phyloP scores from a whole-genome alignment of 1,140 invertebrate species.

The Cotesia chilonis region DNA sequence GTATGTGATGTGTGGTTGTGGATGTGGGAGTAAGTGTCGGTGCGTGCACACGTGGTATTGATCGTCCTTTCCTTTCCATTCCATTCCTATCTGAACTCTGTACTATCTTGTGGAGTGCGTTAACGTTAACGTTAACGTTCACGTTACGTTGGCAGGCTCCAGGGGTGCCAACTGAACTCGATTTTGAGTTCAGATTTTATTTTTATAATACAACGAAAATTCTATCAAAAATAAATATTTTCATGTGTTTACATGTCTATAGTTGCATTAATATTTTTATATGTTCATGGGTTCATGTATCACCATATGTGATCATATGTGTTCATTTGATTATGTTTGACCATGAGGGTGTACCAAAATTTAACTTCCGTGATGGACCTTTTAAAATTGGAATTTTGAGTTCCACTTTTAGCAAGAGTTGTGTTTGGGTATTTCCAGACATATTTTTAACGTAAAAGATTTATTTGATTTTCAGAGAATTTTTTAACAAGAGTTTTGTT shows the following conservation, averaged over 20 bases:
- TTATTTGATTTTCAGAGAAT: no score
- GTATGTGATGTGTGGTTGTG: no score
- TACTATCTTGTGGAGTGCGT: not conserved
- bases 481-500: no score
- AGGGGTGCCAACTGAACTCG: slow-evolving; percentile 54
- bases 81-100: not conserved
- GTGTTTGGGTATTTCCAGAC: no score
- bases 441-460: no score
- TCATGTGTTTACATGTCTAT: not conserved
- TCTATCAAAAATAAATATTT: not conserved
- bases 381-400: no score
- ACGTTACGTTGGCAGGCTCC: slow-evolving; percentile 17
- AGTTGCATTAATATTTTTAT: not conserved
- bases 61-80: slow-evolving; percentile 49
- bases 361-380: no score
- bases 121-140: not conserved
- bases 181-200: not conserved
- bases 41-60: slow-evolving; percentile 65
- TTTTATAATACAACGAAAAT: not conserved
- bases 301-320: no score
- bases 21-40: slow-evolving; percentile 45
- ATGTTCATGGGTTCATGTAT: no score
- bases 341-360: no score
- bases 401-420: no score
- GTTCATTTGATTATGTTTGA: no score